A percentile compares a stretch with the other conserved stretches of the same genome.
These are phyloP conservation scores for Drosophila saltans DNA, from an alignment of 1,140 invertebrate species.

Conservation along the genomic window DNA sequence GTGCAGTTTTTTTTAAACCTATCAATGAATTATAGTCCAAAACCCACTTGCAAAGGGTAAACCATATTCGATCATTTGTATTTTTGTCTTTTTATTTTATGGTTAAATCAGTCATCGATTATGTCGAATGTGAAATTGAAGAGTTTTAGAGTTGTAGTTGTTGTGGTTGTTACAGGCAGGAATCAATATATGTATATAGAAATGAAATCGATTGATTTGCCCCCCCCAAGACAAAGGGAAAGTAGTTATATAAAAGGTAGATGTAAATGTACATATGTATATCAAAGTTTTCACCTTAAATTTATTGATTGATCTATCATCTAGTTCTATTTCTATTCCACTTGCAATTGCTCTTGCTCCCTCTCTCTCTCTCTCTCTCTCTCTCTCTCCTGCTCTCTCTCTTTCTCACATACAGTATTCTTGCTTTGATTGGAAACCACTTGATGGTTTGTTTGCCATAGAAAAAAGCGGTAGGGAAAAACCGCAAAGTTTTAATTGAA, in stretches of 20 bases:
- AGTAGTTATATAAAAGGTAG: not conserved
- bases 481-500: constrained; percentile 81
- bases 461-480: constrained; percentile 31
- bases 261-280: too few relatives aligned
- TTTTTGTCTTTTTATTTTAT: too few relatives aligned
- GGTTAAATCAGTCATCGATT: constrained; percentile 50
- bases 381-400: not conserved
- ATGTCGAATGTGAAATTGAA: constrained; percentile 24
- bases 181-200: not conserved
- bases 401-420: constrained; percentile 28
- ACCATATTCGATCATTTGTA: too few relatives aligned
- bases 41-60: too few relatives aligned
- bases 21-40: too few relatives aligned
- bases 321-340: not conserved
- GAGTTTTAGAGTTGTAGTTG: not conserved
- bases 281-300: constrained; percentile 27
- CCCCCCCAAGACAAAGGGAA: not conserved
- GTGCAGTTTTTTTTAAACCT: too few relatives aligned
- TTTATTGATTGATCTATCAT: constrained; percentile 45
- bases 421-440: constrained; percentile 77
- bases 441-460: constrained; percentile 57
- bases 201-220: not conserved
- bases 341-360: not conserved
- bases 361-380: not conserved
- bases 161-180: not conserved